Evolutionary conservation across 1,140 invertebrate species (phyloP).

Genomic region (Dendrolimus kikuchii): DNA sequence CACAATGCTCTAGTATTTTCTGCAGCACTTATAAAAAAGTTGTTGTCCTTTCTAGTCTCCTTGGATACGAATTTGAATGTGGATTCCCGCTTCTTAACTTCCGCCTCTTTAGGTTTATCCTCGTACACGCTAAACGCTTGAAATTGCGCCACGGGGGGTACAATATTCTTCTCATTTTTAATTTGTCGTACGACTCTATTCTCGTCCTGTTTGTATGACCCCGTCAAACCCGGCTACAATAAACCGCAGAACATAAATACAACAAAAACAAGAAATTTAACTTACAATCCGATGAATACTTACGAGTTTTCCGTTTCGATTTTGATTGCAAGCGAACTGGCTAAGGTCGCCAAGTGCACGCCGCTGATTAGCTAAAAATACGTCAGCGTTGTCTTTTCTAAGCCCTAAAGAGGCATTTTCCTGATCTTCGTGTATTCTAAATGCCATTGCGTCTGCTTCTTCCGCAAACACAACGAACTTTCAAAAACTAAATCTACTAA

Average conservation of each 20-base stretch:
- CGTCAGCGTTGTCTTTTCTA: conserved; percentile 58
- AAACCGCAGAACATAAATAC: conserved; percentile 8
- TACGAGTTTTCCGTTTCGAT: conserved; percentile 56
- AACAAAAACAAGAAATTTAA: background rate
- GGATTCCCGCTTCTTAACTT: conserved; percentile 67
- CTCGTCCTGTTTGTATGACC: conserved; percentile 63
- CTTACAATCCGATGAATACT: conserved; percentile 23
- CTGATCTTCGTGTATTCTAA: conserved; percentile 78
- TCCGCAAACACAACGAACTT: conserved; percentile 47
- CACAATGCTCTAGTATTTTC: conserved; percentile 50
- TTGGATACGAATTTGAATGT: conserved; percentile 58
- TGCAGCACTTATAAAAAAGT: conserved; percentile 42
- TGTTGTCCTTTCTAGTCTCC: conserved; percentile 54
- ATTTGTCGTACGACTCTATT: conserved; percentile 56
- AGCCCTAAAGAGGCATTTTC: conserved; percentile 71
- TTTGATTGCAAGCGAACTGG: conserved; percentile 60
- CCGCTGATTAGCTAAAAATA: conserved; percentile 69
- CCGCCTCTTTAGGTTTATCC: conserved; percentile 72
- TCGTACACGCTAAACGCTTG: conserved; percentile 82
- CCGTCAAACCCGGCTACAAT: conserved; percentile 53
- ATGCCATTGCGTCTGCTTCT: conserved; percentile 72
- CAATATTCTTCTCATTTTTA: conserved; percentile 65
- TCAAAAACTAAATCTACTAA: conserved; percentile 16
- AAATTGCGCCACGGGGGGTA: conserved; percentile 77
- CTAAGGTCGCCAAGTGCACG: conserved; percentile 68